These are phyloP conservation scores for Anisognathus igniventris DNA, from an alignment of 2,797 vertebrate species.

Conservation along the genomic window DNA sequence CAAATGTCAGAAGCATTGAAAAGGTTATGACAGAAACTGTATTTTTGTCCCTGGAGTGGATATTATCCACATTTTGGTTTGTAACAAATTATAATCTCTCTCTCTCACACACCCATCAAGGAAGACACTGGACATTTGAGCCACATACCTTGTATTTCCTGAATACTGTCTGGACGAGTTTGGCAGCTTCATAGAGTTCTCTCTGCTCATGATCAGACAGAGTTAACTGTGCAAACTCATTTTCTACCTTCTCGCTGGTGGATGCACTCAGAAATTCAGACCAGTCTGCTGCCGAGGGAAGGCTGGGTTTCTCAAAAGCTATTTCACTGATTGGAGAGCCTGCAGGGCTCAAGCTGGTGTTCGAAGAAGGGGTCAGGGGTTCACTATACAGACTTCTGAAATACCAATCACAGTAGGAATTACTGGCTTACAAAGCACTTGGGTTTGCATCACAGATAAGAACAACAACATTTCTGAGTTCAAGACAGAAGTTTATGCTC, in stretches of 20 bases:
- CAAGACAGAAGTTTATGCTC: background rate
- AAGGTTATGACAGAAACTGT: background rate
- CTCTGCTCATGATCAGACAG: constrained; percentile 97
- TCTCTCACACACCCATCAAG: background rate
- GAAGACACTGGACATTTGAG: background rate
- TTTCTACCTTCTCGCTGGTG: constrained; percentile 94
- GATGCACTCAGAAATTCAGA: constrained; percentile 96
- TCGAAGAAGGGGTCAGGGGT: constrained; percentile 89
- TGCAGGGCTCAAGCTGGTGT: constrained; percentile 91
- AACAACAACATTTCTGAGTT: background rate
- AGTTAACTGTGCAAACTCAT: constrained; percentile 95
- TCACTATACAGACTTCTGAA: constrained; percentile 91
- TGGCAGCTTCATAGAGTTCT: constrained; percentile 97
- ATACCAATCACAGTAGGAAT: constrained; percentile 34
- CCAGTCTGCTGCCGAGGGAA: constrained; percentile 94
- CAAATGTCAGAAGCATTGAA: background rate
- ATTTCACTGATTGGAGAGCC: constrained; percentile 86
- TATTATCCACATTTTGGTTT: background rate
- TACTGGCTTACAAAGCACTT: background rate
- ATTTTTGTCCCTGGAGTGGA: background rate
- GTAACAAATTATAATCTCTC: background rate
- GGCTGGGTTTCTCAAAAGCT: constrained; percentile 85
- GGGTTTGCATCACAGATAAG: background rate
- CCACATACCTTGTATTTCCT: constrained; percentile 94
- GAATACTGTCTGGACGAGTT: constrained; percentile 98